Evolutionary conservation across 1,140 invertebrate genomes (phyloP).

Genomic region (Drosophila orena): DNA sequence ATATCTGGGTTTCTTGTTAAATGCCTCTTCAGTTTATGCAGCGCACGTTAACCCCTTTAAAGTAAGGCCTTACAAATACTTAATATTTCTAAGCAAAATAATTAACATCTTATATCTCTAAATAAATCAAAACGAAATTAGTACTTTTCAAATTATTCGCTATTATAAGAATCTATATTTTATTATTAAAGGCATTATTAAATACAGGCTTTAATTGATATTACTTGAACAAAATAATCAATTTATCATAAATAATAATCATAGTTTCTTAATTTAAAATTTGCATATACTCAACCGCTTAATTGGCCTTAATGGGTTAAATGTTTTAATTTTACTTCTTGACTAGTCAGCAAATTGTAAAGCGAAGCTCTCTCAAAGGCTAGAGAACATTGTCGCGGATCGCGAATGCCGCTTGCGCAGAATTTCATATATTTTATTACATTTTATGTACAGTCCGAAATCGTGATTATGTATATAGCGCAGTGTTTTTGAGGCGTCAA

Average conservation of each 20-base stretch:
- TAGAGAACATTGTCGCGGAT: slow-evolving; percentile 23
- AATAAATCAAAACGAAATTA: no score
- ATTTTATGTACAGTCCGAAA: slow-evolving; percentile 54
- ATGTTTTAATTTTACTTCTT: neutral
- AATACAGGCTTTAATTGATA: no score
- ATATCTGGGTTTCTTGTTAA: slow-evolving; percentile 19
- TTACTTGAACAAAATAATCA: no score
- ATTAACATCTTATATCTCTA: no score
- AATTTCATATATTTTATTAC: slow-evolving; percentile 63
- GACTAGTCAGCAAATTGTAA: slow-evolving; percentile 37
- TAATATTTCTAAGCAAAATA: no score
- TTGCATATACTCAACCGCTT: neutral
- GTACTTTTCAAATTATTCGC: no score
- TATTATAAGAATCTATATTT: no score
- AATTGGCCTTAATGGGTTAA: slow-evolving; percentile 13
- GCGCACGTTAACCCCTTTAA: neutral
- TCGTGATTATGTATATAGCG: slow-evolving; percentile 6
- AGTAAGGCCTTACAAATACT: no score
- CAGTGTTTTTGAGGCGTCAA: neutral
- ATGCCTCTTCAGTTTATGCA: neutral
- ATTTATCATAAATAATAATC: no score
- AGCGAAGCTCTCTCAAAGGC: neutral
- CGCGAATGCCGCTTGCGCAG: neutral
- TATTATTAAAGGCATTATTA: no score
- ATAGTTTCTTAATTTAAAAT: neutral